phyloP scores from a whole-genome alignment of 2,888 invertebrate genomes.

The Slavum lentiscoides region DNA sequence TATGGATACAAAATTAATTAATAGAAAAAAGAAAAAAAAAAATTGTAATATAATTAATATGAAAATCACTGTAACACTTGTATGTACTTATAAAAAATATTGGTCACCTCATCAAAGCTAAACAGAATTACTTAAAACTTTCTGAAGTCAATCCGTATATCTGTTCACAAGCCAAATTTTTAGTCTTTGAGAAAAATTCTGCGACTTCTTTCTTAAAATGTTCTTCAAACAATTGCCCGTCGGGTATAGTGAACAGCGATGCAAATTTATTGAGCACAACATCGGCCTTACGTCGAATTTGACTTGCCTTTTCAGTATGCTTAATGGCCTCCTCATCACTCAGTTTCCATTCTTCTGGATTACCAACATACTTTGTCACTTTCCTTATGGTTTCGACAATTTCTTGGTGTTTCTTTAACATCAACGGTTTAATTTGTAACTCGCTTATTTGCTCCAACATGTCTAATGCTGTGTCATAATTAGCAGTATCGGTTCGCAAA shows the following conservation, averaged over 20 bases:
- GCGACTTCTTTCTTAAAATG: slow-evolving; percentile 71
- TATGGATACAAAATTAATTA: no score
- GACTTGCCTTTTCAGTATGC: slow-evolving; percentile 64
- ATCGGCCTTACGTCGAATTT: slow-evolving; percentile 73
- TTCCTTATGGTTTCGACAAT: slow-evolving; percentile 78
- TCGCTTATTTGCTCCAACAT: slow-evolving; percentile 68
- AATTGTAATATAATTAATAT: no score
- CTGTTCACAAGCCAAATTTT: slow-evolving; percentile 66
- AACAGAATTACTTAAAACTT: slow-evolving; percentile 11
- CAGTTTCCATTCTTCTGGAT: slow-evolving; percentile 74
- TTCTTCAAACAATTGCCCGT: slow-evolving; percentile 72
- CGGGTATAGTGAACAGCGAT: slow-evolving; percentile 67
- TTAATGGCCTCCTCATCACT: slow-evolving; percentile 59
- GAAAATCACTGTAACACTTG: neutral
- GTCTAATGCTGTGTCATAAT: slow-evolving; percentile 73
- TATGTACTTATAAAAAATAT: neutral
- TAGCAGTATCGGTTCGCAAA: slow-evolving; percentile 70
- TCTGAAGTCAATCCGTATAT: slow-evolving; percentile 64
- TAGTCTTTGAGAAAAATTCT: slow-evolving; percentile 70
- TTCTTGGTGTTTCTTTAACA: slow-evolving; percentile 80
- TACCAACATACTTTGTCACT: slow-evolving; percentile 71
- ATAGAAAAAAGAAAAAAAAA: no score
- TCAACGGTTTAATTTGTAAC: slow-evolving; percentile 70
- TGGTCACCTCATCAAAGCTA: neutral
- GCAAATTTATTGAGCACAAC: slow-evolving; percentile 66